Percentiles rank a stretch among this genome's conserved stretches.
Conservation (phyloP, 2,113 vertebrate species). For the Otus sunia region DNA sequence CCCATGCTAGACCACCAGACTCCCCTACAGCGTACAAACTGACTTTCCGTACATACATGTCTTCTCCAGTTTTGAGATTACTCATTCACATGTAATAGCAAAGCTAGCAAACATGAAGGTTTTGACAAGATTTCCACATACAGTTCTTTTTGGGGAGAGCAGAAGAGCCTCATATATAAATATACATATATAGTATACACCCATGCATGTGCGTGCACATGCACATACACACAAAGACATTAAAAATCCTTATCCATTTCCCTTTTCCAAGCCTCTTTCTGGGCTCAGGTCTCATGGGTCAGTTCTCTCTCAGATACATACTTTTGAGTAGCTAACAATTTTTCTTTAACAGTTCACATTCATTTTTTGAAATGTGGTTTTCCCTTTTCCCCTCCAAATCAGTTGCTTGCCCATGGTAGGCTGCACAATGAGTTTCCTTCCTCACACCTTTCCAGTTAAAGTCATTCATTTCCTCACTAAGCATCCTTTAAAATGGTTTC, state of each 20-base stretch:
- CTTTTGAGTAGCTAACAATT: not conserved
- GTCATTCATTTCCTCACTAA: not conserved
- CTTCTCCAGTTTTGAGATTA: not conserved
- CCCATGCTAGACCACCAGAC: not conserved
- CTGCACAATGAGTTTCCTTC: not conserved
- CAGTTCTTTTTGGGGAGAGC: not conserved
- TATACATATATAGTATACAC: not conserved
- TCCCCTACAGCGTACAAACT: not conserved
- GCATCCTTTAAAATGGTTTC: not conserved
- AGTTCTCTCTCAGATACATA: not conserved
- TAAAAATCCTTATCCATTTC: not conserved
- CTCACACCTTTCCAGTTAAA: not conserved
- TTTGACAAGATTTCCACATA: not conserved
- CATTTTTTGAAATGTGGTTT: not conserved
- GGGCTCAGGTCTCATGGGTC: not conserved
- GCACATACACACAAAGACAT: no score
- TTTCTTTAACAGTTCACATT: not conserved
- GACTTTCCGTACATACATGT: not conserved
- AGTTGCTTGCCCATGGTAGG: not conserved
- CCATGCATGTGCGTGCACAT: fast-evolving
- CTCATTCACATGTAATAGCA: not conserved
- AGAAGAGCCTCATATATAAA: not conserved
- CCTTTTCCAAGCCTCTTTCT: not conserved
- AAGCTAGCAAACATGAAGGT: not conserved
- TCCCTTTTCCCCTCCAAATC: not conserved